These are phyloP conservation scores for Apis laboriosa DNA, from an alignment of 1,140 invertebrate genomes.

Conservation along the genomic window DNA sequence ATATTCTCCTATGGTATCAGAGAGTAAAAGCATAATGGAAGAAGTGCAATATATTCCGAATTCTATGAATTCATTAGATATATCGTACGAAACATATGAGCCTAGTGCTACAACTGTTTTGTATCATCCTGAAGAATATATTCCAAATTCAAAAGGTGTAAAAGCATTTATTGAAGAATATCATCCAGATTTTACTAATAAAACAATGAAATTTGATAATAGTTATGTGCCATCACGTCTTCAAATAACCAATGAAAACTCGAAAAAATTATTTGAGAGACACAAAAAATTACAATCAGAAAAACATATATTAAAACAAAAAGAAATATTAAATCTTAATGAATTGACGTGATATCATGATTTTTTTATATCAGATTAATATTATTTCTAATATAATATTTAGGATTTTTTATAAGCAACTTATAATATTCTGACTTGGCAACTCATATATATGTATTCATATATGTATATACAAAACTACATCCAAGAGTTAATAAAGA, in stretches of 20 bases:
- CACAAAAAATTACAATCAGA: slow-evolving; percentile 21
- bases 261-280: slow-evolving; percentile 15
- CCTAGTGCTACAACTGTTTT: slow-evolving; percentile 39
- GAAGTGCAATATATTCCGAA: slow-evolving; percentile 65
- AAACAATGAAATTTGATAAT: slow-evolving; percentile 66
- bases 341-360: too few species aligned
- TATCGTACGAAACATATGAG: slow-evolving; percentile 62
- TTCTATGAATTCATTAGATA: slow-evolving; percentile 46
- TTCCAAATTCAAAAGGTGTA: slow-evolving; percentile 66
- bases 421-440: too few species aligned
- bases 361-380: too few species aligned
- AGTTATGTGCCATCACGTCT: slow-evolving; percentile 68
- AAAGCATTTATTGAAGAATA: slow-evolving; percentile 64
- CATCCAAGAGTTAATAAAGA: slow-evolving; percentile 7
- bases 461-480: too few species aligned
- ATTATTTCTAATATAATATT: too few species aligned
- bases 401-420: too few species aligned
- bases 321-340: not conserved
- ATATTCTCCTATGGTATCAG: slow-evolving; percentile 57
- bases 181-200: slow-evolving; percentile 68
- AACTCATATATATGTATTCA: too few species aligned
- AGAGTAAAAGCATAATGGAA: slow-evolving; percentile 4
- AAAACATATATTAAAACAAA: slow-evolving; percentile 9
- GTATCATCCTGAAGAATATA: slow-evolving; percentile 56
- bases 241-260: slow-evolving; percentile 17